Evolutionary conservation across 2,888 invertebrate genomes (phyloP).

Genomic region (Synergus laeviventris): DNA sequence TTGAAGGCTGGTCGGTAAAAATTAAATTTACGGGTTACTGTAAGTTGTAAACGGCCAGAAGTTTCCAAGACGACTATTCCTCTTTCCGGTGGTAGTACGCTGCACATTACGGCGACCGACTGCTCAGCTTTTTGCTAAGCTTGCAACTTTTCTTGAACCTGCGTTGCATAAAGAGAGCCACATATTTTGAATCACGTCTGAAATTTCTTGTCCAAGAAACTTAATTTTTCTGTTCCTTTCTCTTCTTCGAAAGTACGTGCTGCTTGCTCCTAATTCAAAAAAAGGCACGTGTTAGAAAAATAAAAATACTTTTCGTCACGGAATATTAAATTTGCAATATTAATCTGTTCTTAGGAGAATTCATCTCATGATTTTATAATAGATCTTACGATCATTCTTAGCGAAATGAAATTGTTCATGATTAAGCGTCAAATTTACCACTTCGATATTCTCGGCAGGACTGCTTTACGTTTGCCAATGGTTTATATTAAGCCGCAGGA

Average conservation of each 20-base stretch:
- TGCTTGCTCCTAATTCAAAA: too few relatives aligned
- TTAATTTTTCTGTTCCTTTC: background rate
- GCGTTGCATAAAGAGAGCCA: constrained; percentile 43
- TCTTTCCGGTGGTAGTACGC: constrained; percentile 51
- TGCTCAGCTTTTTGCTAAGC: constrained; percentile 55
- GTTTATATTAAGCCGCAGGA: constrained; percentile 57
- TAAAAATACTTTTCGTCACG: too few relatives aligned
- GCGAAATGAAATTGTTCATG: too few relatives aligned
- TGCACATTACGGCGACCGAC: constrained; percentile 52
- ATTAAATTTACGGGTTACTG: constrained; percentile 73
- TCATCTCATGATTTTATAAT: too few relatives aligned
- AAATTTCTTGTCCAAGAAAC: constrained; percentile 9
- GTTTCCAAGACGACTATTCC: constrained; percentile 68
- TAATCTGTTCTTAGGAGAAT: too few relatives aligned
- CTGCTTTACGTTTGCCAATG: constrained; percentile 12
- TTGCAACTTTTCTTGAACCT: constrained; percentile 44
- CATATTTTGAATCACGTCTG: constrained; percentile 40
- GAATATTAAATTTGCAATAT: too few relatives aligned
- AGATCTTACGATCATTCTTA: too few relatives aligned
- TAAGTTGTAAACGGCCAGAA: constrained; percentile 70
- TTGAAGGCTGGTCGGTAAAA: constrained; percentile 55
- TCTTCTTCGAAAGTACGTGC: background rate
- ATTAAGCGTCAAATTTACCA: too few relatives aligned
- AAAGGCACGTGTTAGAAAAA: too few relatives aligned
- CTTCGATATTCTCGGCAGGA: background rate